phyloP scores from a whole-genome alignment of 92 coral and sea anemone species.

The Epizoanthus rinbou region DNA sequence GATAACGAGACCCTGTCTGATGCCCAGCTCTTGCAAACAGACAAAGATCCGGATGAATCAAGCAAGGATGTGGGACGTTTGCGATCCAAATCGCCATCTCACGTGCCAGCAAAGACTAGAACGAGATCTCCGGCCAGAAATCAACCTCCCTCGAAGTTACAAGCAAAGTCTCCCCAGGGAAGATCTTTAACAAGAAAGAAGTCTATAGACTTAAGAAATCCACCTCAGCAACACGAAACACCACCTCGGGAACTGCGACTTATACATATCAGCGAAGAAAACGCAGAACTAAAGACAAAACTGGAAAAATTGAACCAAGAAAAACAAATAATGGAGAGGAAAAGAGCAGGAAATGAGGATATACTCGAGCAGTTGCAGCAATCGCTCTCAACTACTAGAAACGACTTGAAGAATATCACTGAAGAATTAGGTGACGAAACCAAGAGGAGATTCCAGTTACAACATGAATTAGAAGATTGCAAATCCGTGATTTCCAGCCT shows the following conservation, averaged over 20 bases:
- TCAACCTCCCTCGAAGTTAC: neutral
- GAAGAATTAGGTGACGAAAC: conserved; percentile 54
- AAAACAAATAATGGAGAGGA: conserved; percentile 61
- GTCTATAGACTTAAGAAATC: conserved; percentile 63
- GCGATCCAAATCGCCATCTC: conserved; percentile 42
- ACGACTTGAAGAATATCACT: conserved; percentile 56
- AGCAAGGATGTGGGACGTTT: conserved; percentile 39
- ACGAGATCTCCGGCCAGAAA: conserved; percentile 32
- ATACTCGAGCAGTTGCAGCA: conserved; percentile 51
- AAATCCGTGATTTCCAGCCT: conserved; percentile 47
- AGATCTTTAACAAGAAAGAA: conserved; percentile 43
- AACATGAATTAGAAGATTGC: conserved; percentile 55
- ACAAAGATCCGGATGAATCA: conserved; percentile 14
- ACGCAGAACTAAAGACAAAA: conserved; percentile 70
- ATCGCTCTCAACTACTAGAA: conserved; percentile 53
- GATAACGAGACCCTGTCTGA: conserved; percentile 59
- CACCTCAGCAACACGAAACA: conserved; percentile 56
- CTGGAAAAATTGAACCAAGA: conserved; percentile 64
- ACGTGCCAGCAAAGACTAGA: conserved; percentile 54
- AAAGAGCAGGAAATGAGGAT: conserved; percentile 52
- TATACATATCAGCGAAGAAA: conserved; percentile 76
- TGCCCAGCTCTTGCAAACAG: conserved; percentile 37
- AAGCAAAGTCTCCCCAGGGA: neutral
- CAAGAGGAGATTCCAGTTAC: conserved; percentile 51
- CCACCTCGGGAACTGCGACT: conserved; percentile 66